Base-by-base conservation (phyloP, 2,888 invertebrate genomes). In the Nomada ruficornis region DNA sequence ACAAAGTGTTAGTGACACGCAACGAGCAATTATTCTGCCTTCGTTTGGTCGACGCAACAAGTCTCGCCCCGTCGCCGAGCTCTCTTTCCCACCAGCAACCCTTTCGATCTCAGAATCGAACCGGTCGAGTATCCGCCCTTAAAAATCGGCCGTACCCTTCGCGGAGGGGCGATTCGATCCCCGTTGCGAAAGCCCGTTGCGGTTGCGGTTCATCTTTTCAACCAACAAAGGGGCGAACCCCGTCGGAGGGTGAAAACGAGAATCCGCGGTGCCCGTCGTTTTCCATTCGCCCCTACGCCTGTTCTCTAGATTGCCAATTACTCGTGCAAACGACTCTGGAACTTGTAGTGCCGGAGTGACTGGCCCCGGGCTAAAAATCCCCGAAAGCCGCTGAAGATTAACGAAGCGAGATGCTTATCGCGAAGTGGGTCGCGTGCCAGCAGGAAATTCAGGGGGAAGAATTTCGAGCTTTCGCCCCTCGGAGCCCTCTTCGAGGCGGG, bases 11-110 rank as follows among this genome's bases (percentile, higher is more conserved):
- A 26, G 26, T 26, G 26, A 2, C 83, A 82, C 74, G 82, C 70
- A 78, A 77, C 70, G 70, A 10, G 47, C 77, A 77, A 82, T 83
- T 83, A 82, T 77, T 83, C 62, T 36, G 20, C 77, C 55, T 63
- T 74, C 60, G 26, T 54, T 77, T 50, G 62, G 29, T 3, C 65
- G 65, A 62, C 59, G 83, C 83, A 83, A 83, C 83, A 83, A 83
- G 83, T 83, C 62, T 62, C 81, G 63, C 65, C 72, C 52, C 11
- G n/a, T 44, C 55, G 60, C 65, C 47, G 13, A 13, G 11, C 47
- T 1, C 2, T 50, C 50, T 29, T 52, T 50, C 20, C 44, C 1
- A 4, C 44, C 2, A 13, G 23, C 1, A 1, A 13, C 2, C 5
- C 11, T 42, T 47, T 47, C 47, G 47, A 47, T 13, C 13, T 47